phyloP scores from a whole-genome alignment of 2,113 vertebrate genomes.

The Atlantisia rogersi region DNA sequence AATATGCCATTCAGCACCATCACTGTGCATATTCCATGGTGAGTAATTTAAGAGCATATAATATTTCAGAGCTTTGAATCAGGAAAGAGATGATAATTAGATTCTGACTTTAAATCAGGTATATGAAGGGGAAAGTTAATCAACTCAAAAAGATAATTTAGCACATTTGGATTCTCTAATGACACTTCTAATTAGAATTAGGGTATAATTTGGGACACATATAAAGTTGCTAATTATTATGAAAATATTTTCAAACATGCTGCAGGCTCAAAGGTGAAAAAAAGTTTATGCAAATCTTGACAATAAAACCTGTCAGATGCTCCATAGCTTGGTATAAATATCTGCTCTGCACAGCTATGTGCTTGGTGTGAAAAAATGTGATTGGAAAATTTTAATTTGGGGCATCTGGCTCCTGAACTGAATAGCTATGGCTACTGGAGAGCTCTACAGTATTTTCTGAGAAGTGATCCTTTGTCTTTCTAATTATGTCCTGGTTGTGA shows the following conservation, averaged over 20 bases:
- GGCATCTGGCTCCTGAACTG: not conserved
- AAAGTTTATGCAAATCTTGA: constrained; percentile 2
- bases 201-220: constrained; percentile 46
- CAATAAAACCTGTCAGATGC: not conserved
- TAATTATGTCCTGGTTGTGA: not conserved
- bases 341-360: not conserved
- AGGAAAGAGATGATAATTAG: constrained; percentile 44
- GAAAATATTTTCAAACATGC: constrained; percentile 54
- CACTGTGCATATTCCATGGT: constrained; percentile 10
- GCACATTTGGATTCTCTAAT: constrained; percentile 50
- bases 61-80: constrained; percentile 48
- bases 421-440: not conserved
- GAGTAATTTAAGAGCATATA: constrained; percentile 57
- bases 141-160: constrained; percentile 63
- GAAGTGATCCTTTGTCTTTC: not conserved
- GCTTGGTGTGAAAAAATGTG: not conserved
- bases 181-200: constrained; percentile 54
- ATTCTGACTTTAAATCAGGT: constrained; percentile 46
- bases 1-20: constrained; percentile 64
- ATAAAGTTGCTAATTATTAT: constrained; percentile 55
- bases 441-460: not conserved
- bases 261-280: constrained; percentile 8
- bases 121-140: constrained; percentile 55
- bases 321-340: not conserved
- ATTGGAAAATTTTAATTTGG: not conserved